phyloP scores from a whole-genome alignment of 2,797 vertebrate genomes.

The Trematomus bernacchii region DNA sequence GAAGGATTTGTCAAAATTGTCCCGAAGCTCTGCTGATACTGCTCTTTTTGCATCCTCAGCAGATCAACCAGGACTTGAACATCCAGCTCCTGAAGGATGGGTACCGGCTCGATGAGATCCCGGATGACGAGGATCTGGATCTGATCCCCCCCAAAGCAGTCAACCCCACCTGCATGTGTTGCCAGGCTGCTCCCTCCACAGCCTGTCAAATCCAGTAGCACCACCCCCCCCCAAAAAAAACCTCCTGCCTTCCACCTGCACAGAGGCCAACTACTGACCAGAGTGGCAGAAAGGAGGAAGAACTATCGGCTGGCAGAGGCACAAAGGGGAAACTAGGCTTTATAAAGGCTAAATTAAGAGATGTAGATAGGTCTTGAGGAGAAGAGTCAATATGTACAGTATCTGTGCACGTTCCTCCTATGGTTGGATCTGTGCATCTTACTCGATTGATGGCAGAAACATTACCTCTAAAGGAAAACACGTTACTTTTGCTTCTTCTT shows the following conservation, averaged over 20 bases:
- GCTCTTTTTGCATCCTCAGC: slow-evolving; percentile 80
- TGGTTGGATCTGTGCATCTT: slow-evolving; percentile 78
- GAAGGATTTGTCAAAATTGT: not conserved
- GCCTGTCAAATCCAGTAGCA: slow-evolving; percentile 98
- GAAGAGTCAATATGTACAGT: slow-evolving; percentile 64
- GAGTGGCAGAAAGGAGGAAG: slow-evolving; percentile 42
- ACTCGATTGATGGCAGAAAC: slow-evolving; percentile 63
- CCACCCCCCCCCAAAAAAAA: not conserved
- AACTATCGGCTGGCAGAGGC: slow-evolving; percentile 54
- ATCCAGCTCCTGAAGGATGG: slow-evolving; percentile 99
- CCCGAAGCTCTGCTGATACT: slow-evolving; percentile 16
- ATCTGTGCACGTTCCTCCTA: slow-evolving; percentile 80
- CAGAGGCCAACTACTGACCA: slow-evolving; percentile 61
- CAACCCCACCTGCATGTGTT: slow-evolving; percentile 99
- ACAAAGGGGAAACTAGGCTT: slow-evolving; percentile 63
- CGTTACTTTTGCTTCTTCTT: slow-evolving; percentile 49
- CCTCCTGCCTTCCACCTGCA: slow-evolving; percentile 62
- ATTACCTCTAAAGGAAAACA: slow-evolving; percentile 66
- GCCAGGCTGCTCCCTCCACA: slow-evolving; percentile 96
- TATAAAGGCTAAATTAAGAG: slow-evolving; percentile 45
- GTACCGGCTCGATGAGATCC: slow-evolving; percentile 97
- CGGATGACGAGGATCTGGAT: slow-evolving; percentile 97
- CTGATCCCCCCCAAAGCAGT: slow-evolving; percentile 98
- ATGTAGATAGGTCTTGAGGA: slow-evolving; percentile 32
- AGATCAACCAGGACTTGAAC: slow-evolving; percentile 99